Conservation (phyloP, 2,113 vertebrate species). For the Pyrgilauda ruficollis region DNA sequence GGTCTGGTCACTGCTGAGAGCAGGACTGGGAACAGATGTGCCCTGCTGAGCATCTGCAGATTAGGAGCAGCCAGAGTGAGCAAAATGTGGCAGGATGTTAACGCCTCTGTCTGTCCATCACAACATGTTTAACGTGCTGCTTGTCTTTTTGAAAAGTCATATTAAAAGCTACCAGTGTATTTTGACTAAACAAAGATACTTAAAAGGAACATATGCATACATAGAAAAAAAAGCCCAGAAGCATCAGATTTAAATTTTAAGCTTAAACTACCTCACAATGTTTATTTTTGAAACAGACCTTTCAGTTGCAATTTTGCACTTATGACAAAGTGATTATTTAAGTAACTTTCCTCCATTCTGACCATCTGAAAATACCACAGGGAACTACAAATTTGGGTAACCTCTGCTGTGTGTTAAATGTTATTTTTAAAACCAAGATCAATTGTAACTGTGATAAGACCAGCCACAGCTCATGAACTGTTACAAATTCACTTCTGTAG, state of each 20-base stretch:
- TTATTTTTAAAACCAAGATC: not conserved
- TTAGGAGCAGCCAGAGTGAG: not conserved
- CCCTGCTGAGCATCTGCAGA: not conserved
- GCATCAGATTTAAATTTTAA: not conserved
- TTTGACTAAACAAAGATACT: not conserved
- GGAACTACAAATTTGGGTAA: not conserved
- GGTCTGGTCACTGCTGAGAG: not conserved
- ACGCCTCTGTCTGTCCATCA: not conserved
- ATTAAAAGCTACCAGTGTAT: not conserved
- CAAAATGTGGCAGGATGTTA: not conserved
- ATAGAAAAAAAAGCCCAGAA: not conserved
- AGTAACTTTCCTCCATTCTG: not conserved
- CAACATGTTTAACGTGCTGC: rapidly evolving
- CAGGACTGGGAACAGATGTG: not conserved
- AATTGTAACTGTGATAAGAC: not conserved
- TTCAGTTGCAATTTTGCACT: not conserved
- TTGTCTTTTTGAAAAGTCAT: not conserved
- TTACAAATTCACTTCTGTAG: not conserved
- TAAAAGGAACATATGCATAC: not conserved
- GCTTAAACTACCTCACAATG: not conserved
- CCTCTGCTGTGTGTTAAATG: not conserved
- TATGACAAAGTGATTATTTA: not conserved
- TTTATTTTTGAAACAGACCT: not conserved
- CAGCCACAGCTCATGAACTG: not conserved
- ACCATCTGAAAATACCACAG: not conserved